A percentile compares a stretch with the other conserved stretches of the same genome.
phyloP scores from a whole-genome alignment of 2,888 invertebrate genomes.

The Eupithecia tripunctaria region DNA sequence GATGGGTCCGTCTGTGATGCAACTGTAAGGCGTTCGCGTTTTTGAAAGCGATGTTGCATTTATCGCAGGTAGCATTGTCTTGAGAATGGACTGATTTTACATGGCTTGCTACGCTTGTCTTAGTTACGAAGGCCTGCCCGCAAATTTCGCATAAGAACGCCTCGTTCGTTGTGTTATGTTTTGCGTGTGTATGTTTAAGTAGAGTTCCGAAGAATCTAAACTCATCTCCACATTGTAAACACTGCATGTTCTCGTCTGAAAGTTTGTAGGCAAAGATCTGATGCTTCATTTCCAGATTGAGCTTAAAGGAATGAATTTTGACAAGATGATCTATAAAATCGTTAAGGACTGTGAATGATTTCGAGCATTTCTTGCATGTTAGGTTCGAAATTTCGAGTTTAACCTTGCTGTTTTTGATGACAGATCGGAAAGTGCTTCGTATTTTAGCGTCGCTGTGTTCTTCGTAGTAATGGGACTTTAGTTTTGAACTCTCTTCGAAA shows the following conservation, averaged over 20 bases:
- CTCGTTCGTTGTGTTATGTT: slow-evolving; percentile 55
- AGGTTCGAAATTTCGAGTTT: slow-evolving; percentile 60
- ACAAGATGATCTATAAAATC: slow-evolving; percentile 53
- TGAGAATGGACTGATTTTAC: slow-evolving; percentile 57
- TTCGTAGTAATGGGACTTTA: slow-evolving; percentile 53
- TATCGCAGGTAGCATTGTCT: slow-evolving; percentile 48
- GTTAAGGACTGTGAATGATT: slow-evolving; percentile 49
- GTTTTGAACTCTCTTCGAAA: slow-evolving; percentile 49
- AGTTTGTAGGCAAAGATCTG: slow-evolving; percentile 57
- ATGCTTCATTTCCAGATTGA: slow-evolving; percentile 49
- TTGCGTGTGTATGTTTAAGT: slow-evolving; percentile 58
- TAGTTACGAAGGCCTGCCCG: slow-evolving; percentile 66
- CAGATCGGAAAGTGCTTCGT: slow-evolving; percentile 46
- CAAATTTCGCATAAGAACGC: slow-evolving; percentile 65
- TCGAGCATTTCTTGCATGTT: slow-evolving; percentile 55
- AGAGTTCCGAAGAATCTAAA: slow-evolving; percentile 63
- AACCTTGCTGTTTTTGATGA: slow-evolving; percentile 51
- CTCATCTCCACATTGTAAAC: slow-evolving; percentile 58
- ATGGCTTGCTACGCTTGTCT: slow-evolving; percentile 62
- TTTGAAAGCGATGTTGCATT: slow-evolving; percentile 55
- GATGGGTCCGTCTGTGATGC: slow-evolving; percentile 48
- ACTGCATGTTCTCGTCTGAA: slow-evolving; percentile 57
- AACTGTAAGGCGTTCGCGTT: slow-evolving; percentile 49
- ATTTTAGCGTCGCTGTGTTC: slow-evolving; percentile 57
- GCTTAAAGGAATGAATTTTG: slow-evolving; percentile 50